These are phyloP conservation scores for Exocentrus adspersus DNA, from an alignment of 2,888 invertebrate species.

Conservation along the genomic window DNA sequence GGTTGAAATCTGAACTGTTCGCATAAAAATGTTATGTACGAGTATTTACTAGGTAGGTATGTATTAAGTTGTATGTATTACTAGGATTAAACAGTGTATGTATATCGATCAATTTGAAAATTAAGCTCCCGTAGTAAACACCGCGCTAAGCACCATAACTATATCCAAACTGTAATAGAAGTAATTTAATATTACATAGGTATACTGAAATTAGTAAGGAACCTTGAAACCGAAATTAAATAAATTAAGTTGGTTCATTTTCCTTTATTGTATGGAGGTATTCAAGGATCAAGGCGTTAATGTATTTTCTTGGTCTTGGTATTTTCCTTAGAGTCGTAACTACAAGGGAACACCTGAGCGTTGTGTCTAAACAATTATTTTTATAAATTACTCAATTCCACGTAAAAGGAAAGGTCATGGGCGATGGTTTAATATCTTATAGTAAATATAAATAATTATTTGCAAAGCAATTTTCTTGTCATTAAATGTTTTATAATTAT, in stretches of 20 bases:
- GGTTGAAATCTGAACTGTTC: too few species aligned
- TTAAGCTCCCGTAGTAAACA: too few species aligned
- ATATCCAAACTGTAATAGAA: too few species aligned
- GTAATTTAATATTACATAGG: too few species aligned
- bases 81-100: too few species aligned
- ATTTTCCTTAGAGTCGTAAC: background rate
- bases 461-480: background rate
- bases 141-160: too few species aligned
- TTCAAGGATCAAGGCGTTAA: background rate
- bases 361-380: background rate
- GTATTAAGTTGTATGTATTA: background rate
- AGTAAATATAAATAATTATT: background rate
- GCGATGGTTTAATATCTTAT: background rate
- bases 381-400: slow-evolving; percentile 2
- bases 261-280: background rate
- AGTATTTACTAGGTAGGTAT: too few species aligned
- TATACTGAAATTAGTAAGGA: background rate
- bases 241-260: background rate
- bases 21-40: too few species aligned
- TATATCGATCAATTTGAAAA: too few species aligned
- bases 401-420: background rate
- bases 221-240: background rate
- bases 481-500: slow-evolving; percentile 1
- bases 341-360: slow-evolving; percentile 8
- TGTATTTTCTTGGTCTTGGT: background rate